phyloP scores from a whole-genome alignment of 2,797 vertebrate genomes.

The Gymnoscopelus microlampas region DNA sequence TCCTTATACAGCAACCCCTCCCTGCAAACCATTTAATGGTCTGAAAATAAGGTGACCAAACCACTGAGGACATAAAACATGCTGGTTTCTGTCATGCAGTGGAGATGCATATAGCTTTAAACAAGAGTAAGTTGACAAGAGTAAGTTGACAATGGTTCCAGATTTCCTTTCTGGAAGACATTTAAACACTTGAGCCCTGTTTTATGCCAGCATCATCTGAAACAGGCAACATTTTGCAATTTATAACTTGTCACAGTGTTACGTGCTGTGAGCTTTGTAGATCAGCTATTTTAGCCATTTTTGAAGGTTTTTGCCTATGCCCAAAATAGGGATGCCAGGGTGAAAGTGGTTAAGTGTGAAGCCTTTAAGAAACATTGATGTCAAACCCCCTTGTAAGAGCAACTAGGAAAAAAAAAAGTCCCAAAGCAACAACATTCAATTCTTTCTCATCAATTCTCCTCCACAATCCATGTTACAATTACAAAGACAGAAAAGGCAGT shows the following conservation, averaged over 20 bases:
- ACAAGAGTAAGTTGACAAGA: conserved; percentile 35
- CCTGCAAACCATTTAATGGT: conserved; percentile 7
- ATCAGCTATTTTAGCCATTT: too few relatives aligned
- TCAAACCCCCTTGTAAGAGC: conserved; percentile 25
- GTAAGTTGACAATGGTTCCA: conserved; percentile 43
- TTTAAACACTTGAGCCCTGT: too few relatives aligned
- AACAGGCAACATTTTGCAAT: too few relatives aligned
- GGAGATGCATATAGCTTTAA: conserved; percentile 32
- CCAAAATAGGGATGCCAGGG: neutral
- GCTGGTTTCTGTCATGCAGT: conserved; percentile 50
- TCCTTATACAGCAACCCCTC: conserved; percentile 14
- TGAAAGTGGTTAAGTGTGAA: conserved; percentile 32
- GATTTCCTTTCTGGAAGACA: conserved; percentile 42
- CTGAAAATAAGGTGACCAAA: conserved; percentile 14
- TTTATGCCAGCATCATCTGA: too few relatives aligned
- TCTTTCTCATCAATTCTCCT: conserved; percentile 20
- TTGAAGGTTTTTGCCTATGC: too few relatives aligned
- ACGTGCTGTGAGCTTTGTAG: neutral
- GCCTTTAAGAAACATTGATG: conserved; percentile 31
- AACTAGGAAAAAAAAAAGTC: conserved; percentile 33
- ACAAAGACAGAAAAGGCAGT: conserved; percentile 36
- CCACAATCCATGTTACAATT: conserved; percentile 5
- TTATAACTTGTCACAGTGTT: too few relatives aligned
- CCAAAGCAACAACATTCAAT: conserved; percentile 60
- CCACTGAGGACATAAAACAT: conserved; percentile 41